Conservation (phyloP, 2,888 invertebrate genomes). For the Nineta flava region DNA sequence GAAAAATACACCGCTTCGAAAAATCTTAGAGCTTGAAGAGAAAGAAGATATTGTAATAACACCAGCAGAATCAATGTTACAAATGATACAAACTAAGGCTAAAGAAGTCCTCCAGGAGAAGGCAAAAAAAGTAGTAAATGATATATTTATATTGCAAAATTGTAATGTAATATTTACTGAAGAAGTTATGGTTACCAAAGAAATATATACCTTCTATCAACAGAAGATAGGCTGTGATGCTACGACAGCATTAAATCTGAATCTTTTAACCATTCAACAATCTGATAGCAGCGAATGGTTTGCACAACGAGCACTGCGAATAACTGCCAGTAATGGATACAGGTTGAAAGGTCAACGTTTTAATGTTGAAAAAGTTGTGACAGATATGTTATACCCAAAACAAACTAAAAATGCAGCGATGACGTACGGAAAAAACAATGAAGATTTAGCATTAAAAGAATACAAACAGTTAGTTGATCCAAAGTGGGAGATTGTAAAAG, state of each 20-base stretch:
- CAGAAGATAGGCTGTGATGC: slow-evolving; percentile 9
- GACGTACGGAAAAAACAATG: slow-evolving; percentile 12
- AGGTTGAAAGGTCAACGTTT: slow-evolving; percentile 11
- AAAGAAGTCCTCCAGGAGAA: background rate
- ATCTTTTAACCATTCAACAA: too few relatives aligned
- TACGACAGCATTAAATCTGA: too few relatives aligned
- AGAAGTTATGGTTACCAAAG: slow-evolving; percentile 5
- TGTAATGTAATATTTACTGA: slow-evolving; percentile 5
- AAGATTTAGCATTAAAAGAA: slow-evolving; percentile 10
- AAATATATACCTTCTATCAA: slow-evolving; percentile 9
- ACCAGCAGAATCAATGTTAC: too few relatives aligned
- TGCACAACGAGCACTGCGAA: slow-evolving; percentile 6
- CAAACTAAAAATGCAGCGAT: slow-evolving; percentile 9
- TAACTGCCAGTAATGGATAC: slow-evolving; percentile 12
- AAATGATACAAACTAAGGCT: too few relatives aligned
- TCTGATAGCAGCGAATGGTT: too few relatives aligned
- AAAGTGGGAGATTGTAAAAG: slow-evolving; percentile 10
- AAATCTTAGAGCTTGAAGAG: too few relatives aligned
- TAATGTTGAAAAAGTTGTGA: slow-evolving; percentile 10
- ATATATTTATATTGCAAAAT: slow-evolving; percentile 1
- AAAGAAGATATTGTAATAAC: too few relatives aligned
- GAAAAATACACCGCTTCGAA: too few relatives aligned
- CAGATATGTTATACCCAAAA: slow-evolving; percentile 8
- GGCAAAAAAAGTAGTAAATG: background rate
- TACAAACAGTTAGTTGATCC: slow-evolving; percentile 10